Base-by-base conservation (phyloP, 1,140 invertebrate genomes). In the Phocides pigmalion region DNA sequence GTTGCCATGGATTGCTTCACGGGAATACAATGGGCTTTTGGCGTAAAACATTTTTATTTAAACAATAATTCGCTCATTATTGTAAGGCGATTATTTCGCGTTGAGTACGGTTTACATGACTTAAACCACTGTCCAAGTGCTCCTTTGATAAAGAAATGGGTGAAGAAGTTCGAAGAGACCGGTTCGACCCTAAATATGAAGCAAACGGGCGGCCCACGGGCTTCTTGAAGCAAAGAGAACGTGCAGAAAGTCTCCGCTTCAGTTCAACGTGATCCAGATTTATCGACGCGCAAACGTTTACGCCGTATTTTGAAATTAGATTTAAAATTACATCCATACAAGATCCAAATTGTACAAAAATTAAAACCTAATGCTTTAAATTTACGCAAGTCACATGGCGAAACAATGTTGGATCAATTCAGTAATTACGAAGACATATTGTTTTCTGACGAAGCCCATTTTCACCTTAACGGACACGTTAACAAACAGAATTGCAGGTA, bases 391-490 rank as follows among this genome's bases (percentile, higher is more conserved):
- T 61, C 22, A 4, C 62, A 42, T 50, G 50, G 35, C 32, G 44
- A 70, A 62, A 65, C 58, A 58, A 66, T 70, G 63, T 56, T 65
- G 12, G 22, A 49, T 28, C 63, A 58, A 67, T 64, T 72, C 22
- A 51, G 28, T 35, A 72, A 37, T 53, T 70, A 73, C 37, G 20
- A 65, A 25, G 68, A 80, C 66, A 62, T 74, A 25, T 66, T 78
- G 14, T 86, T 82, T 49, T 77, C 72, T 32, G 81, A 84, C 65
- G 80, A 86, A 71, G 63, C 61, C 8, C 68, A 63, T 62, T 68
- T 68, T 15, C 53, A 63, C 20, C 4, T 58, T 1, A 50, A 79
- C 72, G 51, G 74, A 56, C 69, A 81, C 65, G 82, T 90, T 9
- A 89, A 85, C 67, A 85, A 80, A 59, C 79, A 90, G 50, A 64